These are phyloP conservation scores for Gasterosteus nipponicus DNA, from an alignment of 2,113 vertebrate genomes.

Conservation along the genomic window DNA sequence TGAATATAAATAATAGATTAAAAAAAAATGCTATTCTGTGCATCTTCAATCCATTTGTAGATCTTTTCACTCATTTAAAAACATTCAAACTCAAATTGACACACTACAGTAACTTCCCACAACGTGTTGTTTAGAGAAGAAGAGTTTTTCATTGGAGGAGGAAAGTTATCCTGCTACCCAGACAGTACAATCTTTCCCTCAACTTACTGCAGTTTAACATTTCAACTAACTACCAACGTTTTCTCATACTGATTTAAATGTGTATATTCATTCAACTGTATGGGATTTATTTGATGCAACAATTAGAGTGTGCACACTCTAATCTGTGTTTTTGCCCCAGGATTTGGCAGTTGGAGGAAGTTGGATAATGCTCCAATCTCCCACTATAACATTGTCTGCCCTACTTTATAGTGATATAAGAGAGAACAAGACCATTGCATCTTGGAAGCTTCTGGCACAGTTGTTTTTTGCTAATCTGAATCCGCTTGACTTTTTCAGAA, in stretches of 20 bases:
- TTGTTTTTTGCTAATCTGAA: not conserved
- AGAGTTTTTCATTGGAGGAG: not conserved
- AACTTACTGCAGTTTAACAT: not conserved
- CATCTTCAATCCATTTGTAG: too few species aligned
- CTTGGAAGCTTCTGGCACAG: constrained; percentile 11
- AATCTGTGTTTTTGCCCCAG: constrained; percentile 21
- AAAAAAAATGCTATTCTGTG: not conserved
- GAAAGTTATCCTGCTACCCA: not conserved
- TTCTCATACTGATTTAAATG: constrained; percentile 7
- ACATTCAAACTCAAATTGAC: not conserved
- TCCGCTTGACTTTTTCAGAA: constrained; percentile 25
- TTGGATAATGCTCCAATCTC: constrained; percentile 43
- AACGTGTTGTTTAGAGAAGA: not conserved
- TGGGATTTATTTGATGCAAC: constrained; percentile 3
- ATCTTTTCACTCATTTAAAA: not conserved
- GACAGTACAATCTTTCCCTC: not conserved
- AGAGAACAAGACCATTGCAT: constrained; percentile 32
- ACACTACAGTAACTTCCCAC: not conserved
- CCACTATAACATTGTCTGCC: constrained; percentile 23
- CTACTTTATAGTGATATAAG: constrained; percentile 29
- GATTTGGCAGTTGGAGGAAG: constrained; percentile 30
- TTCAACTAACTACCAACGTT: not conserved
- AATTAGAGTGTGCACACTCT: constrained; percentile 23
- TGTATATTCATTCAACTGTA: not conserved
- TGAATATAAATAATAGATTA: not conserved